Percentiles rank a stretch among this genome's conserved stretches.
Evolutionary conservation across 1,140 invertebrate genomes (phyloP).

Genomic region (Gryllus bimaculatus): DNA sequence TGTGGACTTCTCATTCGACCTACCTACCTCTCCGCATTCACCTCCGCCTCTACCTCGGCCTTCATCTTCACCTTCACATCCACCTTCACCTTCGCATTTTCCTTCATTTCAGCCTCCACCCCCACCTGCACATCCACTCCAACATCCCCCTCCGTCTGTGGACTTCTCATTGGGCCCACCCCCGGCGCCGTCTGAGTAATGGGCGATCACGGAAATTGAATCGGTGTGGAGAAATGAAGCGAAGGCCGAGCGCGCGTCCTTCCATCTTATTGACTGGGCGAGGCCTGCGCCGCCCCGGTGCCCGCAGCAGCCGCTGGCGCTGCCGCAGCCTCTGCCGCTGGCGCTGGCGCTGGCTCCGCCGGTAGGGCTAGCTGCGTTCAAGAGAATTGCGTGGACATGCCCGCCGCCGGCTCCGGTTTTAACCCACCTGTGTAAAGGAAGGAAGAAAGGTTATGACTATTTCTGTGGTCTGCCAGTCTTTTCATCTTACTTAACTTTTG

Average conservation of each 20-base stretch:
- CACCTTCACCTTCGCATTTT: not conserved
- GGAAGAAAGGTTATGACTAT: not conserved
- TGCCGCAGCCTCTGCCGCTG: too few relatives aligned
- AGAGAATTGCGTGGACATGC: too few relatives aligned
- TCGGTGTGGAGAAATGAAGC: slow-evolving; percentile 22
- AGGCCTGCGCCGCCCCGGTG: not conserved
- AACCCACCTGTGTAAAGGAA: not conserved
- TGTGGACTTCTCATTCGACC: too few relatives aligned
- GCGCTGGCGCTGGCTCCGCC: too few relatives aligned
- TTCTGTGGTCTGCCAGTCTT: not conserved
- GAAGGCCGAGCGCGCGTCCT: slow-evolving; percentile 15
- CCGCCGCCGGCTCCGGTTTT: too few relatives aligned
- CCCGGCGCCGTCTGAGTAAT: slow-evolving; percentile 18
- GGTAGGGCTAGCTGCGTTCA: too few relatives aligned
- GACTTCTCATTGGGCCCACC: too few relatives aligned
- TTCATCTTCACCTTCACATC: too few relatives aligned
- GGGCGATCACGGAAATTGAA: slow-evolving; percentile 22
- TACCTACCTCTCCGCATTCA: too few relatives aligned
- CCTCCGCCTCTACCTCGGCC: too few relatives aligned
- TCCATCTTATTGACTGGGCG: slow-evolving; percentile 8
- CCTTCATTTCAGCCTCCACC: not conserved
- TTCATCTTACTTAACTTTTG: too few relatives aligned
- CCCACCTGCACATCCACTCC: not conserved
- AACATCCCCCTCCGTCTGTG: not conserved
- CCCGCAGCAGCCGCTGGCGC: too few relatives aligned